phyloP scores from a whole-genome alignment of 2,888 invertebrate genomes.

The Apamea monoglypha region DNA sequence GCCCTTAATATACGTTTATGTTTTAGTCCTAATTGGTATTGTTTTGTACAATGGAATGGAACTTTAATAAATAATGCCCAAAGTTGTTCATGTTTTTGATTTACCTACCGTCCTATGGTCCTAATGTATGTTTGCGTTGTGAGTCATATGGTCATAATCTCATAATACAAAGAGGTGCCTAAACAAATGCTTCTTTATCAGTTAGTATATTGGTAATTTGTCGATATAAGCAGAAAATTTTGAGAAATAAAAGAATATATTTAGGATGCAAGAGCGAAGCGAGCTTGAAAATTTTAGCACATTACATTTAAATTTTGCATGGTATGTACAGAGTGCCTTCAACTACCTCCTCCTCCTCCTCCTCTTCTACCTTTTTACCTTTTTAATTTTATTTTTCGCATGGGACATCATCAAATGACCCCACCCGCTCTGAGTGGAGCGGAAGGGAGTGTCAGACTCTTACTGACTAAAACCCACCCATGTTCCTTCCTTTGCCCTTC shows the following conservation, averaged over 20 bases:
- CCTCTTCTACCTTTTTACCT: too few species aligned
- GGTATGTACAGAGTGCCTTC: too few species aligned
- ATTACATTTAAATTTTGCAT: neutral
- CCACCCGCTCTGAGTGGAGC: too few species aligned
- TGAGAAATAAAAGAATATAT: neutral
- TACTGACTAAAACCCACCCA: too few species aligned
- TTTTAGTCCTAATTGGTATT: conserved; percentile 46
- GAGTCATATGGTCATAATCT: neutral
- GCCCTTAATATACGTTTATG: conserved; percentile 38
- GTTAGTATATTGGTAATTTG: neutral
- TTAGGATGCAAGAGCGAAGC: neutral
- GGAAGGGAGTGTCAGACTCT: too few species aligned
- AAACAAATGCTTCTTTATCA: neutral
- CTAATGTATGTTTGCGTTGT: neutral
- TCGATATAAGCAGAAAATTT: neutral
- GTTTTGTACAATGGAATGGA: conserved; percentile 39
- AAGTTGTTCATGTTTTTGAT: conserved; percentile 4
- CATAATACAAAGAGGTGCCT: neutral
- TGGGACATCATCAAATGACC: too few species aligned
- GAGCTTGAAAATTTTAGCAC: neutral
- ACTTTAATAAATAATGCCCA: conserved; percentile 44
- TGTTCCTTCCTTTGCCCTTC: too few species aligned
- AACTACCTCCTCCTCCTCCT: too few species aligned
- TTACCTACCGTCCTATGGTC: too few species aligned
- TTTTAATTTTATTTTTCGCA: too few species aligned